These are phyloP conservation scores for Conopomorpha cramerella DNA, from an alignment of 1,140 invertebrate species.

Conservation along the genomic window DNA sequence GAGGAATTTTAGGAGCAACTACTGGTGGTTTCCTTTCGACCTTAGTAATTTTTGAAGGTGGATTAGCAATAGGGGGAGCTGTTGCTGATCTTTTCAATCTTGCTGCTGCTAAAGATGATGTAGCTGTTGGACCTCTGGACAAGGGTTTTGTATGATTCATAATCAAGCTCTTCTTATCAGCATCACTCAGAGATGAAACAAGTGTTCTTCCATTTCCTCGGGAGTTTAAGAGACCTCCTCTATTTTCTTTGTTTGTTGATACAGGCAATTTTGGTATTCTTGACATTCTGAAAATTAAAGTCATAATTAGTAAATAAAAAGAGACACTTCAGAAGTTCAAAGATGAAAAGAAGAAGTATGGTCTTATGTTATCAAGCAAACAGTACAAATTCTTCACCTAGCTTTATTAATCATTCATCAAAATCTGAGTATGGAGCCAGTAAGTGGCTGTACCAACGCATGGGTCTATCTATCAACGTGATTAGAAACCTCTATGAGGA, in stretches of 20 bases:
- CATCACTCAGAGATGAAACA: constrained; percentile 32
- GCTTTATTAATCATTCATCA: too few relatives aligned
- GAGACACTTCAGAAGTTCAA: too few relatives aligned
- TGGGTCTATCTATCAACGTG: too few relatives aligned
- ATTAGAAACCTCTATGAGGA: too few relatives aligned
- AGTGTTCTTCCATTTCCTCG: constrained; percentile 23
- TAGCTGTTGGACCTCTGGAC: constrained; percentile 12
- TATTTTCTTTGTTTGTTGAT: constrained; percentile 33
- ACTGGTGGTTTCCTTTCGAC: constrained; percentile 29
- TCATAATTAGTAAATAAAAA: too few relatives aligned
- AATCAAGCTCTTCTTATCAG: constrained; percentile 37
- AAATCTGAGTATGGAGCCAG: too few relatives aligned
- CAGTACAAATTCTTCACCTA: too few relatives aligned
- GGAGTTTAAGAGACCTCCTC: constrained; percentile 20
- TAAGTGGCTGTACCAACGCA: too few relatives aligned
- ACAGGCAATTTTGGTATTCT: constrained; percentile 40
- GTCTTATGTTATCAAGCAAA: too few relatives aligned
- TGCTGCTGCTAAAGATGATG: constrained; percentile 24
- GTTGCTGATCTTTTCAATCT: constrained; percentile 36
- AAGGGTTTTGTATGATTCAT: constrained; percentile 38
- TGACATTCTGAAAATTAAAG: constrained; percentile 38
- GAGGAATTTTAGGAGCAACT: constrained; percentile 53
- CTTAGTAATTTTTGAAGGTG: constrained; percentile 25
- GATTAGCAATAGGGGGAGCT: constrained; percentile 16
- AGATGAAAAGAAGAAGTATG: too few relatives aligned